phyloP scores from a whole-genome alignment of 1,140 invertebrate species.

The Sarcophaga bullata region DNA sequence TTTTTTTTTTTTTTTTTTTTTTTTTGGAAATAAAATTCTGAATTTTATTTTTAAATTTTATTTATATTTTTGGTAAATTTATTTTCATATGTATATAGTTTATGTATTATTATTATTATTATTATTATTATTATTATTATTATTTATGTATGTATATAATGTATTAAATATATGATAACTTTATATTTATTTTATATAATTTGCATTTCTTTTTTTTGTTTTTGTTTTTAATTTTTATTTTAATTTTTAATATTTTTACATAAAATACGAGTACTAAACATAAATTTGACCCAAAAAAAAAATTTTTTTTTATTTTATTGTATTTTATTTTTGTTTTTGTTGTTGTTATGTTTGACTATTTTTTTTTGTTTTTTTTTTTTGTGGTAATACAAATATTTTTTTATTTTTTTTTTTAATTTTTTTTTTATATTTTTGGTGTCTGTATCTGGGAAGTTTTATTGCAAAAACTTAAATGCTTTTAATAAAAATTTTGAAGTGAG shows the following conservation, averaged over 20 bases:
- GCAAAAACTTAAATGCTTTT: neutral
- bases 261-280: slow-evolving; percentile 42
- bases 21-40: neutral
- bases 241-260: slow-evolving; percentile 43
- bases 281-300: slow-evolving; percentile 12
- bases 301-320: slow-evolving; percentile 1
- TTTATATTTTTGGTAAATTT: slow-evolving; percentile 54
- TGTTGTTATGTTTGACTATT: neutral
- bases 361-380: neutral
- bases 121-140: too few species aligned
- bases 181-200: slow-evolving; percentile 23
- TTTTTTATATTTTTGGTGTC: neutral
- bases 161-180: slow-evolving; percentile 41
- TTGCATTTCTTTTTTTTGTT: neutral
- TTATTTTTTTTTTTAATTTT: neutral
- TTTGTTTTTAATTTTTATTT: slow-evolving; percentile 27
- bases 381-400: neutral
- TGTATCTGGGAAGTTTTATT: neutral
- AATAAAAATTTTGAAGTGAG: too few species aligned
- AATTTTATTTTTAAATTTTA: slow-evolving; percentile 47
- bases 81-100: slow-evolving; percentile 49
- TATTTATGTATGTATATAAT: slow-evolving; percentile 45
- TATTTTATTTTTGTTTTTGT: neutral
- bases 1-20: too few species aligned
- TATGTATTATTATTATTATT: slow-evolving; percentile 59